A percentile compares a stretch with the other conserved stretches of the same genome.
Evolutionary conservation across 2,888 invertebrate species (phyloP).

Genomic region (Chrysolina oricalcia): DNA sequence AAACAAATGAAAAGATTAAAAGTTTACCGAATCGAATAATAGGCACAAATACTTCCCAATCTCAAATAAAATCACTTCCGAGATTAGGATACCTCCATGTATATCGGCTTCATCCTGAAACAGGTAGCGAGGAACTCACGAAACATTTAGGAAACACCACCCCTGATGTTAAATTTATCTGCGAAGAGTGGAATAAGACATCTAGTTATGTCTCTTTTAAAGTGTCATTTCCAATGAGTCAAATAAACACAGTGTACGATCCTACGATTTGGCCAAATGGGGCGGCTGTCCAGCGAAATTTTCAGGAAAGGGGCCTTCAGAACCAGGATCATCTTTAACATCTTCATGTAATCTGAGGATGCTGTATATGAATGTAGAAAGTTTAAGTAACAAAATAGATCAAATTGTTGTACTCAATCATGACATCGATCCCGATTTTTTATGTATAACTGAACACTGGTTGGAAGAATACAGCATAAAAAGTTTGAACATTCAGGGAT

Average conservation of each 20-base stretch:
- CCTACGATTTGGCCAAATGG: conserved; percentile 11
- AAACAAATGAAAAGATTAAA: background rate
- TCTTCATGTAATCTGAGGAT: background rate
- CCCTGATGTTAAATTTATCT: background rate
- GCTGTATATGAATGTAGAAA: conserved; percentile 10
- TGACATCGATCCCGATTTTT: background rate
- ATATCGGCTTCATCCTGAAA: background rate
- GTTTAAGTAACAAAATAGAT: background rate
- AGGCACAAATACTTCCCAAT: conserved; percentile 2
- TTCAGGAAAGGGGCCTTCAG: background rate
- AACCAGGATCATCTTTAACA: background rate
- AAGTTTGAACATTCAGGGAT: background rate
- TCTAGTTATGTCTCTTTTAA: conserved; percentile 11
- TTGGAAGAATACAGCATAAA: background rate
- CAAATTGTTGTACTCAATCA: background rate
- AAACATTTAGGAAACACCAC: background rate
- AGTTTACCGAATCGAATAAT: conserved; percentile 3
- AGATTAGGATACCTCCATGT: background rate
- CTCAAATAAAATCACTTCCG: conserved; percentile 4
- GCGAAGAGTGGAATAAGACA: conserved; percentile 18
- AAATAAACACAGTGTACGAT: conserved; percentile 10
- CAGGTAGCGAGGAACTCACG: background rate
- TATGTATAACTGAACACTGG: conserved; percentile 19
- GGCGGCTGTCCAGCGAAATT: conserved; percentile 1
- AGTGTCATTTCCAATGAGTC: conserved; percentile 6